These are phyloP conservation scores for Dasypolia templi DNA, from an alignment of 2,888 invertebrate genomes.

Conservation along the genomic window DNA sequence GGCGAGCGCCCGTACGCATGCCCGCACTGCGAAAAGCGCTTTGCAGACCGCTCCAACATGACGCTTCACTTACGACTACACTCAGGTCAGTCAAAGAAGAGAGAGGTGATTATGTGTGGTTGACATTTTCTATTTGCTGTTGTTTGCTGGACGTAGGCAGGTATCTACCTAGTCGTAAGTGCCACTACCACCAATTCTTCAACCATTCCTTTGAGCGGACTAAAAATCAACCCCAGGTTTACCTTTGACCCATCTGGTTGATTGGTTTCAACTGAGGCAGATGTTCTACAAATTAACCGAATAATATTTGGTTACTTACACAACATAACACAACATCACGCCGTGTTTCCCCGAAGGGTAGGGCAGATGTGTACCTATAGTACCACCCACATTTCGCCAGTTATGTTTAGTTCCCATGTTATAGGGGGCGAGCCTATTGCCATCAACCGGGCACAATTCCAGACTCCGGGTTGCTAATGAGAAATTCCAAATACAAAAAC, in stretches of 20 bases:
- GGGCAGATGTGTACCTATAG: no score
- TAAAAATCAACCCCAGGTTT: neutral
- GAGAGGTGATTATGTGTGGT: slow-evolving; percentile 37
- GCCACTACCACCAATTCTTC: neutral
- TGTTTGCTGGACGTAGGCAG: neutral
- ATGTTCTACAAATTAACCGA: neutral
- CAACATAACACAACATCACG: no score
- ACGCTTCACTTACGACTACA: slow-evolving; percentile 95
- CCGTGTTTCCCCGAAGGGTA: no score
- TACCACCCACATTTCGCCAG: no score
- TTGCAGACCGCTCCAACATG: slow-evolving; percentile 96
- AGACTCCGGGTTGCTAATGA: no score
- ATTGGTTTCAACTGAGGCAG: neutral
- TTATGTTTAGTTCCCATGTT: no score
- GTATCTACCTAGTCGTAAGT: slow-evolving; percentile 1
- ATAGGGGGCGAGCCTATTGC: no score
- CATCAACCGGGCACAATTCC: no score
- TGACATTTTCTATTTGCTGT: slow-evolving; percentile 11
- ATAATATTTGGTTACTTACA: neutral
- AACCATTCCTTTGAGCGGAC: neutral
- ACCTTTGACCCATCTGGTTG: neutral
- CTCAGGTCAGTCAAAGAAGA: slow-evolving; percentile 87
- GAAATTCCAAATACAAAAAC: no score
- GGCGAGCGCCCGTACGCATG: slow-evolving; percentile 96
- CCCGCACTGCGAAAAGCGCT: slow-evolving; percentile 95